Percentiles rank a stretch among this genome's conserved stretches.
Evolutionary conservation across 92 coral and sea anemone species (phyloP).

Genomic region (Bergia sp.): DNA sequence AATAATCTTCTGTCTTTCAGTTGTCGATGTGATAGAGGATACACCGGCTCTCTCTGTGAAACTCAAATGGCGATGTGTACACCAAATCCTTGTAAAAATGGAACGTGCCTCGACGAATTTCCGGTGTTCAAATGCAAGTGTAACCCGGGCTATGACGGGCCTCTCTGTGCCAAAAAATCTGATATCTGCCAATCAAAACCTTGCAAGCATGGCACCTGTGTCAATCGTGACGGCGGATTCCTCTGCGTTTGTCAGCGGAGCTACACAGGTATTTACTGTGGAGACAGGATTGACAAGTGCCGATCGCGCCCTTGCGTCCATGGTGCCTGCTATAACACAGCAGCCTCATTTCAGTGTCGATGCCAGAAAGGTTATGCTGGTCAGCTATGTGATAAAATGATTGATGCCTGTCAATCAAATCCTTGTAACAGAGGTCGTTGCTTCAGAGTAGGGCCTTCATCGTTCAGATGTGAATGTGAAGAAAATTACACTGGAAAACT

Average conservation of each 20-base stretch:
- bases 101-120: conserved; percentile 61
- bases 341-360: conserved; percentile 65
- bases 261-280: conserved; percentile 77
- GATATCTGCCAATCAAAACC: conserved; percentile 78
- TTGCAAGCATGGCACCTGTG: conserved; percentile 75
- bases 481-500: conserved; percentile 61
- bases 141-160: conserved; percentile 72
- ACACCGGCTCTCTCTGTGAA: conserved; percentile 47
- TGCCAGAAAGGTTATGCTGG: conserved; percentile 77
- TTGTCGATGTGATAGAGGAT: conserved; percentile 65
- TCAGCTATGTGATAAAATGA: conserved; percentile 56
- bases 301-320: conserved; percentile 72
- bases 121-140: conserved; percentile 73
- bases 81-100: conserved; percentile 72
- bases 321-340: conserved; percentile 70
- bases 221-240: conserved; percentile 54
- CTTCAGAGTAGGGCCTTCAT: conserved; percentile 14
- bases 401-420: conserved; percentile 67
- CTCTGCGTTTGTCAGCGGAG: conserved; percentile 71
- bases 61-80: conserved; percentile 42
- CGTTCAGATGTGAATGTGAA: conserved; percentile 67
- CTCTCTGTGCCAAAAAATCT: conserved; percentile 60
- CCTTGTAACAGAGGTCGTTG: conserved; percentile 83
- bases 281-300: conserved; percentile 67
- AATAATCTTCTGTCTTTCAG: conserved; percentile 42